Conservation (phyloP, 2,797 vertebrate genomes). For the Crypturellus tataupa region DNA sequence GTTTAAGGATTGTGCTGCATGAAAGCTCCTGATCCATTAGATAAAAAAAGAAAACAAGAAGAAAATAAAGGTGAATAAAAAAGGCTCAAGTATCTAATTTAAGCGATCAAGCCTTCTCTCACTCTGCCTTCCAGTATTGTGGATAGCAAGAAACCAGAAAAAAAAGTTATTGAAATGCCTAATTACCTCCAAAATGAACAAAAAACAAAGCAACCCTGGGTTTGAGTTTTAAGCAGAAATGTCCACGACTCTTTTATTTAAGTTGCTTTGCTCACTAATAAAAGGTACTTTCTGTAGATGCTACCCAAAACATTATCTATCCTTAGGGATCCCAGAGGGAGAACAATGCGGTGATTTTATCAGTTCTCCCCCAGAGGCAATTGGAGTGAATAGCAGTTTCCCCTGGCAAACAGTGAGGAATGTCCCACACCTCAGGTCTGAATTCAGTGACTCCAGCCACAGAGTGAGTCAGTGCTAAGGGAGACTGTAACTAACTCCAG, state of each 20-base stretch:
- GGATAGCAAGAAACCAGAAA: neutral
- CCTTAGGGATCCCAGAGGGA: neutral
- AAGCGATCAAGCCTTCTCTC: neutral
- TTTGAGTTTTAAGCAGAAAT: neutral
- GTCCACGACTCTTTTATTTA: neutral
- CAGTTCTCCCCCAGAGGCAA: neutral
- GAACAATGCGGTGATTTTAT: conserved; percentile 47
- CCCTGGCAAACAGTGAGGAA: neutral
- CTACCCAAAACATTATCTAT: neutral
- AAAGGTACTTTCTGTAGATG: neutral
- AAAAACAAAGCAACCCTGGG: neutral
- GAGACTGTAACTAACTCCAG: neutral
- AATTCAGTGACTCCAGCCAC: neutral
- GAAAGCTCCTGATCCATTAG: neutral
- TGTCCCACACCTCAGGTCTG: neutral
- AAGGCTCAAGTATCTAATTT: neutral
- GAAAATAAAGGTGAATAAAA: neutral
- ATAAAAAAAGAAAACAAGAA: neutral
- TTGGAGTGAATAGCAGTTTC: neutral
- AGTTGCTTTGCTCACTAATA: neutral
- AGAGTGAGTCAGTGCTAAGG: conserved; percentile 10
- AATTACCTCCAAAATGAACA: neutral
- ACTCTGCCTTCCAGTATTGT: accelerated
- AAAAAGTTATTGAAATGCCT: neutral
- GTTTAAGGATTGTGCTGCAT: neutral